Base-by-base conservation (phyloP, 2,797 vertebrate genomes). In the Cuniculus paca region DNA sequence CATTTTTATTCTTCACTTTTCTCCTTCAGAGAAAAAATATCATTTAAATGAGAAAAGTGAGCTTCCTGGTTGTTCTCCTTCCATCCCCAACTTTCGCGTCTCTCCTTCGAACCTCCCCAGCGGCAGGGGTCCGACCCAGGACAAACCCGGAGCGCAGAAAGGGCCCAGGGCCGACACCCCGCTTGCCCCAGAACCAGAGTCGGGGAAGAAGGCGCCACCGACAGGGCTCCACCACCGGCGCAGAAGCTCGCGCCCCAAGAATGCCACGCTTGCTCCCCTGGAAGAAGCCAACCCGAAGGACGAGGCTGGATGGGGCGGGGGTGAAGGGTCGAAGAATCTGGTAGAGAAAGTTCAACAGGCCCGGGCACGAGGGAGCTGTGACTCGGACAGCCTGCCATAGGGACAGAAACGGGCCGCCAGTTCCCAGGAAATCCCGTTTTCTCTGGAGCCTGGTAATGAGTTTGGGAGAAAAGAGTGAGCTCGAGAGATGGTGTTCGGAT, bases 11-110 rank as follows among this genome's bases (percentile, higher is more conserved):
- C 42, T 82, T 63, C 63, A 50, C 45, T 86, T 84, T 94, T 58
- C 77, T 80, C 34, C 45, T 88, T 96, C 80, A 50, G 58, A 94
- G 88, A 90, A 91, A 83, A 87, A 83, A 74, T 58, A 88, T 82
- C 56, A n/a, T 88, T 95, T 81, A 75, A 79, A 63, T 65, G 42
- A 81, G 83, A 90, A 92, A 91, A 90, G 83, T 16, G 54, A 34
- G 31, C 39, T 74, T 90, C 61, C 83, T n/a, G 5, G 20, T 28
- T 5, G n/a, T 42, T 77, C 34, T 42, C 39, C 16, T 22, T 93
- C 94, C 22, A 20, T 16, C 75, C 52, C 34, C 10, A 17, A 68
- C 39, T 1, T 90, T 36, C 0, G 16, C 26, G n/a, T 50, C 36
- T 42, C 45, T 63, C 75, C 87, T 81, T 74, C 1, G 28, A 92